Percentiles rank a stretch among this genome's conserved stretches.
phyloP scores from a whole-genome alignment of 1,140 invertebrate species.

The Diorhabda carinulata region DNA sequence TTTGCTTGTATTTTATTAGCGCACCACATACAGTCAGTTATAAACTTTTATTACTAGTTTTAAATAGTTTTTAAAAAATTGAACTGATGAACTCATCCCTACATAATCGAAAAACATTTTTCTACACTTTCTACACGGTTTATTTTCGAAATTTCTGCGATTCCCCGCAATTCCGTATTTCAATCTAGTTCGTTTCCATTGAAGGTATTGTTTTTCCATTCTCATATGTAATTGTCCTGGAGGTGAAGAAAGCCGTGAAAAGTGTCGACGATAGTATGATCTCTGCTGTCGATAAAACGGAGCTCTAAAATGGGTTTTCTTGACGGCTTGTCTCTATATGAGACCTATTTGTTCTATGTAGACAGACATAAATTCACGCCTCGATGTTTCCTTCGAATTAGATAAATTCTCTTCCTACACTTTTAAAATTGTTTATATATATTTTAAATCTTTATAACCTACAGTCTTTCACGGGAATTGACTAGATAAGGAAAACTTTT shows the following conservation, averaged over 20 bases:
- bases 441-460: too few species aligned
- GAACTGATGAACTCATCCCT: neutral
- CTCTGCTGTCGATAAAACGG: slow-evolving; percentile 13
- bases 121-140: slow-evolving; percentile 14
- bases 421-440: too few species aligned
- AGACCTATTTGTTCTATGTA: neutral
- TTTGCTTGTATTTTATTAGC: too few species aligned
- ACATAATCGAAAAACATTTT: slow-evolving; percentile 18
- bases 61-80: too few species aligned
- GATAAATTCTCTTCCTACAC: neutral
- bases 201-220: slow-evolving; percentile 16
- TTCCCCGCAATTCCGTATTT: slow-evolving; percentile 13
- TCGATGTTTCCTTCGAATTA: neutral
- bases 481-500: too few species aligned
- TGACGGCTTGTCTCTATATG: slow-evolving; percentile 1
- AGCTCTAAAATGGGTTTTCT: slow-evolving; percentile 4
- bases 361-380: neutral
- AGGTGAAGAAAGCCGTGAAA: slow-evolving; percentile 17
- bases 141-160: slow-evolving; percentile 13
- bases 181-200: slow-evolving; percentile 16
- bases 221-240: slow-evolving; percentile 20
- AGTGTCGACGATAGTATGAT: slow-evolving; percentile 15
- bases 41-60: too few species aligned
- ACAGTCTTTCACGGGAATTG: too few species aligned
- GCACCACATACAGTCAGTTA: too few species aligned